These are phyloP conservation scores for Euborellia annulipes DNA, from an alignment of 1,140 invertebrate species.

Conservation along the genomic window DNA sequence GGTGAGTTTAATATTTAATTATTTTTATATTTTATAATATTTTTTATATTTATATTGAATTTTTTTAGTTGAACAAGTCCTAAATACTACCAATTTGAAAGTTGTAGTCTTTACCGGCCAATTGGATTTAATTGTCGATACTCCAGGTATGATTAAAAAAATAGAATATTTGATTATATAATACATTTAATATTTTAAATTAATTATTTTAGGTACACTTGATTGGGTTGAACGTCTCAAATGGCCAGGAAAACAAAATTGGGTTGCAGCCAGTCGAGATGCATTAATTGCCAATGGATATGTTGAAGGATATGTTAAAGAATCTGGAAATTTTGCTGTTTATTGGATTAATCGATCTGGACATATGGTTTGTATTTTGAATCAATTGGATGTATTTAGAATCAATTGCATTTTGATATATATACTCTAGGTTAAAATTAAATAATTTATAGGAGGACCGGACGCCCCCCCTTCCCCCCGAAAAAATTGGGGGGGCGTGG, in stretches of 20 bases:
- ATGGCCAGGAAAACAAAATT: conserved; percentile 39
- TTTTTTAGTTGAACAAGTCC: conserved; percentile 47
- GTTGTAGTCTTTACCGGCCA: conserved; percentile 53
- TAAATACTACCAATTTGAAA: conserved; percentile 49
- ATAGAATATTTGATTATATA: too few species aligned
- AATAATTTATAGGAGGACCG: background rate
- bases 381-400: conserved; percentile 8
- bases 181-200: background rate
- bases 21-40: background rate
- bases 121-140: conserved; percentile 51
- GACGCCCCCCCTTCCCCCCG: background rate
- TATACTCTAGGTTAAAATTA: background rate
- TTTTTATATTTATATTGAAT: conserved; percentile 1
- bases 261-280: conserved; percentile 30
- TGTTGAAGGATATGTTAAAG: conserved; percentile 48
- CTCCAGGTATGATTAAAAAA: conserved; percentile 17
- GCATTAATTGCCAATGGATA: conserved; percentile 37
- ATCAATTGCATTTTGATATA: conserved; percentile 7
- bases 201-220: conserved; percentile 35
- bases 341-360: conserved; percentile 58
- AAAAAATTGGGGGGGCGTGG: background rate
- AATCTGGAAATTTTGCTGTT: conserved; percentile 46
- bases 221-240: conserved; percentile 53
- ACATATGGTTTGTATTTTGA: conserved; percentile 40
- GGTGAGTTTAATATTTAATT: conserved; percentile 28